Conservation (phyloP, 2,888 invertebrate species). For the Agrochola lychnidis region DNA sequence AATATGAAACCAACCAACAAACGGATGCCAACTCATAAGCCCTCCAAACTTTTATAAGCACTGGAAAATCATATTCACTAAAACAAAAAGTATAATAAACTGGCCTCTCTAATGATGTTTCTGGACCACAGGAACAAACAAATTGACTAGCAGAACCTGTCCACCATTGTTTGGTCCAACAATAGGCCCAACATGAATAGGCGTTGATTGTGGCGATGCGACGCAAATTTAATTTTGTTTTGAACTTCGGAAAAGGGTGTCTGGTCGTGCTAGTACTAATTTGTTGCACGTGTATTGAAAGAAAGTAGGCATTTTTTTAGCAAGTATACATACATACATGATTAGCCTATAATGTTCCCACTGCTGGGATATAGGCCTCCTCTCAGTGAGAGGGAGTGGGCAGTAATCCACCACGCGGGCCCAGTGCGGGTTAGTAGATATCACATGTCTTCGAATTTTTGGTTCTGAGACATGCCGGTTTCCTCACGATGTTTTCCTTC, state of each 20-base stretch:
- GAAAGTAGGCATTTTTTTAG: neutral
- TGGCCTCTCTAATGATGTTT: constrained; percentile 67
- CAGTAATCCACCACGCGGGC: too few relatives aligned
- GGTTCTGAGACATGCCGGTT: too few relatives aligned
- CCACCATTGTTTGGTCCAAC: constrained; percentile 70
- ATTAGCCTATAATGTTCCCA: too few relatives aligned
- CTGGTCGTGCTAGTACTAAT: constrained; percentile 23
- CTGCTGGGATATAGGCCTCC: too few relatives aligned
- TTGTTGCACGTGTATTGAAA: constrained; percentile 25
- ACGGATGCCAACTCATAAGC: neutral
- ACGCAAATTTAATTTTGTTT: constrained; percentile 70
- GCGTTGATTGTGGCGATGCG: constrained; percentile 71
- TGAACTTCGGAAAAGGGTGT: constrained; percentile 49
- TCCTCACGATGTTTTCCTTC: too few relatives aligned
- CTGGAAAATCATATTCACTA: constrained; percentile 40
- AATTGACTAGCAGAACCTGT: constrained; percentile 72
- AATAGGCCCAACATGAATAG: constrained; percentile 72
- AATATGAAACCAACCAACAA: neutral
- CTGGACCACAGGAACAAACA: constrained; percentile 66
- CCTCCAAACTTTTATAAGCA: constrained; percentile 6
- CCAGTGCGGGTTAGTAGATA: too few relatives aligned
- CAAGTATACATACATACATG: too few relatives aligned
- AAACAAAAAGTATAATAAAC: constrained; percentile 55
- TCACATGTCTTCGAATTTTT: too few relatives aligned
- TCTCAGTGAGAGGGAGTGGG: too few relatives aligned